Conservation (phyloP, 2,113 vertebrate genomes). For the Balaenoptera acutorostrata region DNA sequence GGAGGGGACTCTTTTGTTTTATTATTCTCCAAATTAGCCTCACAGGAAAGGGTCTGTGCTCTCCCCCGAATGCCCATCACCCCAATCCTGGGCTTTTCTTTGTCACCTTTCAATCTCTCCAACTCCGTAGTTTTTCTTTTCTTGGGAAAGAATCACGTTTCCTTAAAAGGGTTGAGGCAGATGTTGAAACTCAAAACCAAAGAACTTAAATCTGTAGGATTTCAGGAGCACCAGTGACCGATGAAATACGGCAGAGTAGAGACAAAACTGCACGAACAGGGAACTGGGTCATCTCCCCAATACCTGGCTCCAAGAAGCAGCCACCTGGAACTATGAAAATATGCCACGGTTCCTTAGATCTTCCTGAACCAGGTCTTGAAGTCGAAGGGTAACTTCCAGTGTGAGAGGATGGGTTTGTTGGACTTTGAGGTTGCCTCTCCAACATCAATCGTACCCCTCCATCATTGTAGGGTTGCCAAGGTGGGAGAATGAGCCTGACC, state of each 20-base stretch:
- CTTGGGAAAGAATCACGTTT: neutral
- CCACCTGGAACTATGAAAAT: neutral
- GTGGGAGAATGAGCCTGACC: neutral
- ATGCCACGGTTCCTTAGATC: accelerated
- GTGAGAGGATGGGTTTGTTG: neutral
- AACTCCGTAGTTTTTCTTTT: neutral
- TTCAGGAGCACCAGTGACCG: neutral
- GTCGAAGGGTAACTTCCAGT: neutral
- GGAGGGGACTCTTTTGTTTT: slow-evolving; percentile 60
- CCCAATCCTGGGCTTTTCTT: neutral
- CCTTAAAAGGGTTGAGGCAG: neutral
- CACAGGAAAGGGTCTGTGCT: slow-evolving; percentile 13
- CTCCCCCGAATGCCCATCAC: neutral
- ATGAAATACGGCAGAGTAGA: neutral
- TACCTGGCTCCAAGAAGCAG: neutral
- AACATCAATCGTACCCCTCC: neutral
- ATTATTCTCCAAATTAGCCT: slow-evolving; percentile 69
- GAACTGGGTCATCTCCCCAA: neutral
- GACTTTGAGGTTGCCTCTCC: neutral
- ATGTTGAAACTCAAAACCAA: slow-evolving; percentile 22
- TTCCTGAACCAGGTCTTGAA: neutral
- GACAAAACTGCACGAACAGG: neutral
- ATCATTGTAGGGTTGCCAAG: accelerated
- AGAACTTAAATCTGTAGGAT: neutral
- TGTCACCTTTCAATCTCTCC: neutral